Conservation (phyloP, 2,888 invertebrate genomes). For the Pilophorus perplexus region DNA sequence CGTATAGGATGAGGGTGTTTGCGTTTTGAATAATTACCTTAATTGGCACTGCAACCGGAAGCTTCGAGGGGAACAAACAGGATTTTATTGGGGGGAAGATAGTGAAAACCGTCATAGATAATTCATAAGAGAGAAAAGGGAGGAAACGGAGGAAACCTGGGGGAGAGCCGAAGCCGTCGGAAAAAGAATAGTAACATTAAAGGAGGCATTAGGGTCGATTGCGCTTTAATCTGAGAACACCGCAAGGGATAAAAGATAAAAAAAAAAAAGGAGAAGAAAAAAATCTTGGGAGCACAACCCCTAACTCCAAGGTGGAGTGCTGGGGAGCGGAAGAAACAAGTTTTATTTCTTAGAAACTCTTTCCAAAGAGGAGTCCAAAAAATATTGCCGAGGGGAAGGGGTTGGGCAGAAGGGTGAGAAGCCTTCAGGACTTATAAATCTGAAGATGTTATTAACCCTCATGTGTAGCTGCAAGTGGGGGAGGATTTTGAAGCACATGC, state of each 20-base stretch:
- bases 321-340: slow-evolving; percentile 39
- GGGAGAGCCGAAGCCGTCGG: background rate
- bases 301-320: slow-evolving; percentile 16
- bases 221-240: slow-evolving; percentile 42
- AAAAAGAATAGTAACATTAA: slow-evolving; percentile 38
- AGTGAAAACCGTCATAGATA: slow-evolving; percentile 25
- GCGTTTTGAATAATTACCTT: slow-evolving; percentile 20
- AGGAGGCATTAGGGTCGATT: slow-evolving; percentile 42
- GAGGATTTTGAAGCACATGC: background rate
- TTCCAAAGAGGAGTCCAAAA: slow-evolving; percentile 6
- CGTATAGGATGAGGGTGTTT: too few species aligned
- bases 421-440: slow-evolving; percentile 20
- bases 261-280: slow-evolving; percentile 17
- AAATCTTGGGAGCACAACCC: slow-evolving; percentile 16
- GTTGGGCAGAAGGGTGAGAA: slow-evolving; percentile 5
- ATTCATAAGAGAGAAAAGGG: slow-evolving; percentile 18
- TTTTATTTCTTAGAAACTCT: slow-evolving; percentile 39
- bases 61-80: background rate
- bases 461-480: background rate
- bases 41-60: background rate
- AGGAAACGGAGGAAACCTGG: background rate
- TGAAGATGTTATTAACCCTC: slow-evolving; percentile 27
- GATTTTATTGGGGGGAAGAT: slow-evolving; percentile 22
- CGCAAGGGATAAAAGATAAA: slow-evolving; percentile 36
- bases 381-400: slow-evolving; percentile 23